A percentile compares a stretch with the other conserved stretches of the same genome.
These are phyloP conservation scores for Phoenicopterus ruber DNA, from an alignment of 2,113 vertebrate genomes.

Conservation along the genomic window DNA sequence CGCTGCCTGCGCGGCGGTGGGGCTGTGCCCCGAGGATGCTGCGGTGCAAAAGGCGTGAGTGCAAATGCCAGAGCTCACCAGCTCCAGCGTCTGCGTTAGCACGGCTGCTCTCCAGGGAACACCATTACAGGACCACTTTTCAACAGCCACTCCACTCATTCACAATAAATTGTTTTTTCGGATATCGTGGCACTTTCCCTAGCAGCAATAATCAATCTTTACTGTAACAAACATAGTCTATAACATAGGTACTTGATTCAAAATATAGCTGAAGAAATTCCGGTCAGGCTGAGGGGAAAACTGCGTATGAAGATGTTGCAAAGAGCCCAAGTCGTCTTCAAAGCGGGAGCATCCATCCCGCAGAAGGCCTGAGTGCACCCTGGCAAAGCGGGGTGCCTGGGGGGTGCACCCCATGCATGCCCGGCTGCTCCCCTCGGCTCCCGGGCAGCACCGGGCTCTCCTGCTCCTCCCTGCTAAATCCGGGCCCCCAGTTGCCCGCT, in stretches of 20 bases:
- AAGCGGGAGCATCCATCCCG: rapidly evolving
- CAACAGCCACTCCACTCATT: too few relatives aligned
- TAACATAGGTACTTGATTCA: not conserved
- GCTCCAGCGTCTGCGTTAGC: too few relatives aligned
- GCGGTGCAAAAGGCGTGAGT: not conserved
- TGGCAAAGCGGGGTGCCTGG: not conserved
- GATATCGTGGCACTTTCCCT: not conserved
- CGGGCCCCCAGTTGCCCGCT: rapidly evolving
- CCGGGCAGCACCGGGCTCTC: not conserved
- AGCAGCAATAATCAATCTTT: not conserved
- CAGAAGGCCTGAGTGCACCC: too few relatives aligned
- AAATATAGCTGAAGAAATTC: not conserved
- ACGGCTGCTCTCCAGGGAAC: too few relatives aligned
- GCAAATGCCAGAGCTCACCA: not conserved
- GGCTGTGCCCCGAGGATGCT: not conserved
- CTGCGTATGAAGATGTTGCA: not conserved
- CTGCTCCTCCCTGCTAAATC: not conserved
- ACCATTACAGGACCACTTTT: too few relatives aligned
- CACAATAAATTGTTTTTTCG: not conserved
- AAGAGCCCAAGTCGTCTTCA: not conserved
- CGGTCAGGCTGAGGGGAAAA: too few relatives aligned
- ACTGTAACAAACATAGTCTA: too few relatives aligned
- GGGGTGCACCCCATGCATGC: not conserved
- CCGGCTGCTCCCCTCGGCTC: not conserved
- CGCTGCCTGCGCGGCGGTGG: not conserved